phyloP scores from a whole-genome alignment of 2,888 invertebrate genomes.

The Rosalia funebris region DNA sequence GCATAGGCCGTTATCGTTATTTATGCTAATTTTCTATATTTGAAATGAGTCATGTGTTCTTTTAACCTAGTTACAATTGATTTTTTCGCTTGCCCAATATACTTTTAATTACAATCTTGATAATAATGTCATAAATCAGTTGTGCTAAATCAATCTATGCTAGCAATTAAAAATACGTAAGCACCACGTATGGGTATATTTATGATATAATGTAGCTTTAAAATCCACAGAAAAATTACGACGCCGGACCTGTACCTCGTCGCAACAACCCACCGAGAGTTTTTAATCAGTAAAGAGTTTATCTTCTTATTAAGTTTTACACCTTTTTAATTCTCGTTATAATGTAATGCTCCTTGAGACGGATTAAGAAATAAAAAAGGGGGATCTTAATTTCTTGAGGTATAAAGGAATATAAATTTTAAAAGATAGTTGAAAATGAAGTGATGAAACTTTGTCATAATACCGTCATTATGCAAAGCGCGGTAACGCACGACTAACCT shows the following conservation, averaged over 20 bases:
- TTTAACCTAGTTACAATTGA: not conserved
- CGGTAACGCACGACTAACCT: slow-evolving; percentile 59
- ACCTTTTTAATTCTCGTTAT: slow-evolving; percentile 54
- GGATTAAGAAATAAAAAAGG: slow-evolving; percentile 45
- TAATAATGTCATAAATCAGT: no score
- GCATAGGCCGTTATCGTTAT: no score
- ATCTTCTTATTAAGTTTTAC: slow-evolving; percentile 53
- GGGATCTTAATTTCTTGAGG: slow-evolving; percentile 40
- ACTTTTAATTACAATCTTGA: not conserved
- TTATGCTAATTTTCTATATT: no score
- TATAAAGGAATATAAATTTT: slow-evolving; percentile 38
- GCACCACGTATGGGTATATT: no score
- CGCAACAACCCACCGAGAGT: slow-evolving; percentile 26
- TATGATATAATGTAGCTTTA: no score
- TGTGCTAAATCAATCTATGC: no score
- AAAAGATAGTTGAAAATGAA: slow-evolving; percentile 46
- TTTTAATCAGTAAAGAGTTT: slow-evolving; percentile 41
- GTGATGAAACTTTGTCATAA: slow-evolving; percentile 42
- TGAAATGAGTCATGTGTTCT: not conserved
- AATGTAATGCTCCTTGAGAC: slow-evolving; percentile 45
- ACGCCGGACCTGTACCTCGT: slow-evolving; percentile 9
- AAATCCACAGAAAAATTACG: no score
- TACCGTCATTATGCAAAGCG: slow-evolving; percentile 61
- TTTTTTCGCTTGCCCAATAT: not conserved
- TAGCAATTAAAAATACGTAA: no score